Conservation (phyloP, 2,797 vertebrate species). For the Pseudochromis fuscus region DNA sequence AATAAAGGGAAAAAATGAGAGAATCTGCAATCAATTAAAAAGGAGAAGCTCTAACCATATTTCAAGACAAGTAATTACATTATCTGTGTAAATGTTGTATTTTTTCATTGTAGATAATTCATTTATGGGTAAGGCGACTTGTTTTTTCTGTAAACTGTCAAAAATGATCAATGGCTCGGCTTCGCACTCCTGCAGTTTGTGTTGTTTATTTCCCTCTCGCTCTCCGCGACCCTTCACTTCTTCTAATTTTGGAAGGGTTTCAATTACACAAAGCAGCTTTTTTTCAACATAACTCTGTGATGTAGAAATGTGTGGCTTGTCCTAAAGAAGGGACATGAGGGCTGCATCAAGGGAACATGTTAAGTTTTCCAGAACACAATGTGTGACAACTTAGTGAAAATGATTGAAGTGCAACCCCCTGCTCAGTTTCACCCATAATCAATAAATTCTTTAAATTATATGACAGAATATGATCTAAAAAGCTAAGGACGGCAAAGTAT, state of each 20-base stretch:
- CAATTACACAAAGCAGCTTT: conserved; percentile 45
- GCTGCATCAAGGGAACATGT: conserved; percentile 34
- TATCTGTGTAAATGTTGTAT: conserved; percentile 66
- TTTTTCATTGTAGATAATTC: conserved; percentile 70
- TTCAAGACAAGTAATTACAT: conserved; percentile 66
- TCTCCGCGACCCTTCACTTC: conserved; percentile 9
- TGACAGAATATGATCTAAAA: neutral
- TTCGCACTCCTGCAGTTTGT: conserved; percentile 26
- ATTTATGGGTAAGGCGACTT: conserved; percentile 57
- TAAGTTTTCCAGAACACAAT: conserved; percentile 20
- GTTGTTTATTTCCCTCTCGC: neutral
- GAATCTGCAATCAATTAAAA: conserved; percentile 44
- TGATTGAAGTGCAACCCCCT: neutral
- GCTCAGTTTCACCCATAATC: neutral
- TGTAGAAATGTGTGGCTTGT: conserved; percentile 6
- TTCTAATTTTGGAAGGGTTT: conserved; percentile 42
- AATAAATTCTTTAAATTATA: neutral
- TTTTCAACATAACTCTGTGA: conserved; percentile 54
- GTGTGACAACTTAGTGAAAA: conserved; percentile 15
- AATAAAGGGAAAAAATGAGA: conserved; percentile 1
- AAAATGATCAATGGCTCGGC: conserved; percentile 63
- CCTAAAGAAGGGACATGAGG: neutral
- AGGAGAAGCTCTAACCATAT: conserved; percentile 28
- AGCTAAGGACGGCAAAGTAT: neutral
- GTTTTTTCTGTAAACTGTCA: conserved; percentile 52